phyloP scores from a whole-genome alignment of 2,797 vertebrate genomes.

The Leptoclinus maculatus region DNA sequence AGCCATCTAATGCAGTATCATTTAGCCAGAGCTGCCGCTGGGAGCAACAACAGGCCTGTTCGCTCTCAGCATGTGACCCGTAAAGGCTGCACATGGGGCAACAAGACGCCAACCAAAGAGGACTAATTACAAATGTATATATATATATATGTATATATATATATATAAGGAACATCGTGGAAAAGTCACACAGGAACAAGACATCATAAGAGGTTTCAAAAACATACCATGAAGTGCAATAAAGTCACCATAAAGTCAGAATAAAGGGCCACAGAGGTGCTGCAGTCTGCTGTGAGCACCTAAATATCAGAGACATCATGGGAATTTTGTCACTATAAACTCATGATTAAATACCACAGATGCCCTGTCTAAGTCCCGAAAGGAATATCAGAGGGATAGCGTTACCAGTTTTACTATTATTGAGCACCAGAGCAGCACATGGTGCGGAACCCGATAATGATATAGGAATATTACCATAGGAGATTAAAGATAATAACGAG shows the following conservation, averaged over 20 bases:
- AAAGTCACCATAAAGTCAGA: conserved; percentile 28
- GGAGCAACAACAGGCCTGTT: conserved; percentile 64
- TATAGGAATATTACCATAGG: conserved; percentile 51
- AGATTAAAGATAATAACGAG: conserved; percentile 66
- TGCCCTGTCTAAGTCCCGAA: conserved; percentile 36
- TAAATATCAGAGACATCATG: conserved; percentile 37
- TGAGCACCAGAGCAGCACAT: conserved; percentile 53
- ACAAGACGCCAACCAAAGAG: conserved; percentile 3
- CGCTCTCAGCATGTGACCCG: conserved; percentile 40
- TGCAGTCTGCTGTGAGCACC: conserved; percentile 9
- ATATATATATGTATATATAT: background rate
- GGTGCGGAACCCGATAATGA: conserved; percentile 52
- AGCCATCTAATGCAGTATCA: conserved; percentile 75
- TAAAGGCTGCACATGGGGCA: conserved; percentile 24
- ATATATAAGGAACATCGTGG: background rate
- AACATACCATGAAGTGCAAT: background rate
- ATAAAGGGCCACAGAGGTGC: conserved; percentile 30
- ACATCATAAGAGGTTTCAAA: conserved; percentile 14
- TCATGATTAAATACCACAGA: conserved; percentile 57
- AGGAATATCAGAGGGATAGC: conserved; percentile 59
- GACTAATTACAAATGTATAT: background rate
- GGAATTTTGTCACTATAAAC: conserved; percentile 58
- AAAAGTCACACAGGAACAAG: background rate
- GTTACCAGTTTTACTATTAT: conserved; percentile 65
- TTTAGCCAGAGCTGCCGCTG: conserved; percentile 66